Conservation (phyloP, 2,113 vertebrate species). For the Phaetusa simplex region DNA sequence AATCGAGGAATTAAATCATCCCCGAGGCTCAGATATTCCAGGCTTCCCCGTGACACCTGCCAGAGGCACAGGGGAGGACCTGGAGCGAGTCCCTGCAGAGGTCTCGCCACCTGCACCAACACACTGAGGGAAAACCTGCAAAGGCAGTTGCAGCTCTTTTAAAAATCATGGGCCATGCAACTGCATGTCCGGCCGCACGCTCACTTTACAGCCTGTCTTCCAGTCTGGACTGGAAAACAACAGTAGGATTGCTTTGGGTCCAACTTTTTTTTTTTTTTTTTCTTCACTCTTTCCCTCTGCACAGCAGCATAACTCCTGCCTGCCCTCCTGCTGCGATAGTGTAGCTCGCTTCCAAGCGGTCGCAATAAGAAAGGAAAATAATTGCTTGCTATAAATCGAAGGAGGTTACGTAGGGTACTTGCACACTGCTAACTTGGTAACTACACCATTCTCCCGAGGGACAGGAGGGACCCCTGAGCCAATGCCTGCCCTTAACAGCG, state of each 20-base stretch:
- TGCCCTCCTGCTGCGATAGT: background rate
- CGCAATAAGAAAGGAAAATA: background rate
- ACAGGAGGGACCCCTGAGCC: background rate
- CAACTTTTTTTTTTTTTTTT: background rate
- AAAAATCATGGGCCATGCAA: background rate
- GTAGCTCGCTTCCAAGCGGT: background rate
- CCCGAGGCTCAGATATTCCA: background rate
- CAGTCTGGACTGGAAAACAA: background rate
- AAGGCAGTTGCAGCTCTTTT: background rate
- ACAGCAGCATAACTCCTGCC: background rate
- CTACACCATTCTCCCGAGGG: background rate
- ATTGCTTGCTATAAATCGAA: background rate
- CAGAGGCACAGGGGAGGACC: background rate
- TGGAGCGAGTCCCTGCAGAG: background rate
- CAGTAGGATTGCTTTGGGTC: background rate
- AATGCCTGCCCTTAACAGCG: background rate
- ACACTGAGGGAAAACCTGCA: background rate
- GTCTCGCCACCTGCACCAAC: background rate
- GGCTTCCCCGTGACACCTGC: background rate
- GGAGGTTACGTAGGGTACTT: background rate
- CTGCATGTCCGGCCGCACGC: accelerated
- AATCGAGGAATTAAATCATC: constrained; percentile 33
- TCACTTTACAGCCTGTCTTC: background rate
- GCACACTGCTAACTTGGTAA: background rate
- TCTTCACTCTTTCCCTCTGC: background rate